Base-by-base conservation (phyloP, 2,888 invertebrate genomes). In the Plebejus argus region DNA sequence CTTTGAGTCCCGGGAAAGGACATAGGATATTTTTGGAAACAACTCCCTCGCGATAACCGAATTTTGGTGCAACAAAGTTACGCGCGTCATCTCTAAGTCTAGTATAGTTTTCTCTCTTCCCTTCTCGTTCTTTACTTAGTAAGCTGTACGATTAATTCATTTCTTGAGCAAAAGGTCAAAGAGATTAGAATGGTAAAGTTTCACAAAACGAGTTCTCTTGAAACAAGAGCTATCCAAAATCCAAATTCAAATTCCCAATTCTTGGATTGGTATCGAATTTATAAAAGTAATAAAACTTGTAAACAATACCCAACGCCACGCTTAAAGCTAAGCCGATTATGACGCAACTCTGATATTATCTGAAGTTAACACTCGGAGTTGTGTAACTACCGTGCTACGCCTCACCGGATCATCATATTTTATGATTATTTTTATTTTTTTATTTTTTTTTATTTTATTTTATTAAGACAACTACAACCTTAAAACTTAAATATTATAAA, bases 201-300 rank as follows among this genome's bases (percentile, higher is more conserved):
- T 33, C 5, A 61, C 23, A 61, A 66, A 66, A 66, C 66, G 6
- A 28, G 66, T 66, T 66, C 66, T 66, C 61, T 61, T 61, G 66
- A 28, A 66, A 66, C 66, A 66, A 66, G 15, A 66, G 66, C 66
- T 33, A 20, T 66, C 8, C 20, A 18, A 20, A 58, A 20, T 58
- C 58, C 49, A 53, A 53, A 53, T 61, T 23, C 61, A 12, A 58
- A 61, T 61, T 23, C 23, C 49, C 49, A 53, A 53, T 61, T 61
- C 23, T 61, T 61, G 61, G 20, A 61, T 61, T 66, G 28, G 66
- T 66, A 33, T 66, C 66, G 66, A 66, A 66, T 66, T 66, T 66
- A 28, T 66, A 33, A 66, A 66, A 66, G 66, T 66, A 66, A 66
- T 66, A 33, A 66, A 66, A 66, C 66, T 66, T 66, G 66, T 66